phyloP scores from a whole-genome alignment of 1,140 invertebrate genomes.

The Trachymyrmex septentrionalis region DNA sequence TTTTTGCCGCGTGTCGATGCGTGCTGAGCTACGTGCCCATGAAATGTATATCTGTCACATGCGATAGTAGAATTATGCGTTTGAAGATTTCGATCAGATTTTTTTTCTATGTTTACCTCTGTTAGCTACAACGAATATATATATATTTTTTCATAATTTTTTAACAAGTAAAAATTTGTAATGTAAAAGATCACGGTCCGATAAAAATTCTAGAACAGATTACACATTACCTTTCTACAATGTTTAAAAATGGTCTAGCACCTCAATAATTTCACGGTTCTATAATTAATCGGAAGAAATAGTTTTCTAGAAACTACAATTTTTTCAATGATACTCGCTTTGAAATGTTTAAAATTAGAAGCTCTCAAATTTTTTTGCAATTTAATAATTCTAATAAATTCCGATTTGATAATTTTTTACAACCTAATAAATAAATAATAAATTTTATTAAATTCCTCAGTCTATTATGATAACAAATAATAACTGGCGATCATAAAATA shows the following conservation, averaged over 20 bases:
- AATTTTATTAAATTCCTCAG: not conserved
- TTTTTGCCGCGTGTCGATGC: constrained; percentile 6
- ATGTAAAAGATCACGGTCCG: not conserved
- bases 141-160: constrained; percentile 4
- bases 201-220: not conserved
- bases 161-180: not conserved
- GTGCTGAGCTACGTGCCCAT: not conserved
- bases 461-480: not conserved
- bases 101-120: not conserved
- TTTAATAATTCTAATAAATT: constrained; percentile 1
- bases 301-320: constrained; percentile 14
- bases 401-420: too few species aligned
- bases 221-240: not conserved
- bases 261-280: constrained; percentile 36
- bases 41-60: not conserved
- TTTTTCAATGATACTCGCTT: not conserved
- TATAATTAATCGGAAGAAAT: constrained; percentile 4
- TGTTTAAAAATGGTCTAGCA: constrained; percentile 19
- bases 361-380: not conserved
- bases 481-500: not conserved
- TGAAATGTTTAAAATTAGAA: not conserved
- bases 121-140: not conserved
- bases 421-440: too few species aligned
- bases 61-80: not conserved
- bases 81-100: not conserved